Percentiles rank a stretch among this genome's conserved stretches.
phyloP scores from a whole-genome alignment of 2,113 vertebrate genomes.

The Lagenorhynchus albirostris region DNA sequence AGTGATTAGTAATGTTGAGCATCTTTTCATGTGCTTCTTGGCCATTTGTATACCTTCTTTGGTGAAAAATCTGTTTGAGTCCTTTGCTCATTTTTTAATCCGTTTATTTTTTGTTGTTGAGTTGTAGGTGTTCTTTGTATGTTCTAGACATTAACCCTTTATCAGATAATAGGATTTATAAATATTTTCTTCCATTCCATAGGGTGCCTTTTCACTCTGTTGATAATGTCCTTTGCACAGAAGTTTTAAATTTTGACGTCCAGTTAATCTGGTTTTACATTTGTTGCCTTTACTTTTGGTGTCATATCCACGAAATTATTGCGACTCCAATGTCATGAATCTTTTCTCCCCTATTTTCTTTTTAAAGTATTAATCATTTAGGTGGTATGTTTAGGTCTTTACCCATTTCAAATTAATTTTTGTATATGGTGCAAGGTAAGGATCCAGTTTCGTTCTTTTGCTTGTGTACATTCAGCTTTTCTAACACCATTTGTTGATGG shows the following conservation, averaged over 20 bases:
- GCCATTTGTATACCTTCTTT: not conserved
- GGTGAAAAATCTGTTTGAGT: not conserved
- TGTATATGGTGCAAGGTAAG: not conserved
- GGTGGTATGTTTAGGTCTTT: not conserved
- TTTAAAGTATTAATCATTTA: not conserved
- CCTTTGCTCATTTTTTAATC: not conserved
- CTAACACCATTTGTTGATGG: not conserved
- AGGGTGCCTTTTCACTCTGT: too few relatives aligned
- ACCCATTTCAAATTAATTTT: not conserved
- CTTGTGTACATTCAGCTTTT: not conserved
- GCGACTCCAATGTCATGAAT: not conserved
- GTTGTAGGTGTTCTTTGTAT: too few relatives aligned
- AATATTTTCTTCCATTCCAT: too few relatives aligned
- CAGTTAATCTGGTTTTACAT: too few relatives aligned
- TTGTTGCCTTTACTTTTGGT: not conserved
- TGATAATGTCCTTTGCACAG: too few relatives aligned
- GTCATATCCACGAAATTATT: not conserved
- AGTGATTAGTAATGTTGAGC: not conserved
- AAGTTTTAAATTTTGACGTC: too few relatives aligned
- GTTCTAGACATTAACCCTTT: too few relatives aligned
- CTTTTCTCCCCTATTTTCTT: not conserved
- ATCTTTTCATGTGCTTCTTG: not conserved
- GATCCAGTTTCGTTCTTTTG: not conserved
- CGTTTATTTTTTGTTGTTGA: not conserved
- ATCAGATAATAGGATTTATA: too few relatives aligned